Evolutionary conservation across 2,888 invertebrate species (phyloP).

Genomic region (Lochmaea crataegi): DNA sequence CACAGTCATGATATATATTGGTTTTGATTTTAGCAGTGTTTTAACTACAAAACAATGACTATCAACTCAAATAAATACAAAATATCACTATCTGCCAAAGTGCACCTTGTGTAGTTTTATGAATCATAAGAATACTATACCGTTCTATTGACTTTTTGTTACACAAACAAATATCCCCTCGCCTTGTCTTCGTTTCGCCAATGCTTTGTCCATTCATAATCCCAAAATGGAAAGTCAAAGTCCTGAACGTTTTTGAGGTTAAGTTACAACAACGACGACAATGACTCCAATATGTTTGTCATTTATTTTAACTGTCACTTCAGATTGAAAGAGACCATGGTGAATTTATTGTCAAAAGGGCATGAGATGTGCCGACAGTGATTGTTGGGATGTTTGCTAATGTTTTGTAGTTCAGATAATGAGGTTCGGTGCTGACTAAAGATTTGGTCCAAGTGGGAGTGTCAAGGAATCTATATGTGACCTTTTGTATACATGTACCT

Average conservation of each 20-base stretch:
- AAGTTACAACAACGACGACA: conserved; percentile 60
- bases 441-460: neutral
- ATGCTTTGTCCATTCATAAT: conserved; percentile 30
- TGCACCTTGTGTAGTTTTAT: no score
- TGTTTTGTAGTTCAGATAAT: conserved; percentile 22
- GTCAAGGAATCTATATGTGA: neutral
- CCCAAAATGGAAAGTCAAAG: conserved; percentile 53
- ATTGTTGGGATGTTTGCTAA: conserved; percentile 36
- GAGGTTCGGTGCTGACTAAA: neutral
- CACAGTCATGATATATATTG: no score
- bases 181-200: neutral
- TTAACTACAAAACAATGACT: no score
- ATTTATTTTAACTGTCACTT: conserved; percentile 59
- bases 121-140: no score
- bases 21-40: no score
- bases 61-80: no score
- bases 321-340: conserved; percentile 41
- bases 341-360: conserved; percentile 45
- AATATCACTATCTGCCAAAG: no score
- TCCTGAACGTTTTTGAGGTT: conserved; percentile 59
- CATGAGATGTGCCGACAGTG: conserved; percentile 34
- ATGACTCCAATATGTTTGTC: conserved; percentile 61
- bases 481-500: neutral
- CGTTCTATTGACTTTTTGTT: no score
- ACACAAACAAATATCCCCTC: neutral